Evolutionary conservation across 1,140 invertebrate genomes (phyloP), one percentile per base, ranked within the genome.

Genomic region (Brachionus sp.): DNA sequence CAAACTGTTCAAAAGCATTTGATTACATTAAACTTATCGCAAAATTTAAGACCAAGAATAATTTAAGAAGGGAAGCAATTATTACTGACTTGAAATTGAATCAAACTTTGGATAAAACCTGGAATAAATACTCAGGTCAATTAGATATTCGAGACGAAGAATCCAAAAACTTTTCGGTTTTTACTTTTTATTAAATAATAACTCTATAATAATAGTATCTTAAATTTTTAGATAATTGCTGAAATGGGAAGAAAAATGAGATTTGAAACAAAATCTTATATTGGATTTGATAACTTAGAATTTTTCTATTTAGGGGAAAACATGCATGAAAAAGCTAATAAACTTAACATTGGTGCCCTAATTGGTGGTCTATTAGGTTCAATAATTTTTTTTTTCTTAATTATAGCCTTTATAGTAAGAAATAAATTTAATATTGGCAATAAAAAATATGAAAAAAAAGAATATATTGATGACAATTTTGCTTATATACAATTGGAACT

Each of bases 391-490:
- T 5, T 68, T 35, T 29, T 70, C 6, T 37, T 70, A n/a, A 19
- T 70, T n/a, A 16, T 42, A 7, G 1, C n/a, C 10, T 39, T 39
- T 39, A 39, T 33, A 16, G 3, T 5, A 13, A 64, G 25, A 33
- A 64, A 64, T 7, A 7, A 16, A 64, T 3, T 50, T n/a, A 25
- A 5, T 10, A 6, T 33, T 12, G 7, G 33, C 4, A 37, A 13
- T 25, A 33, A 33, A 66, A 66, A 66, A 25, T 66, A 37, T 66
- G 33, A 70, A 70, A 70, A 70, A n/a, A 70, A 70, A 70, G 66
- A 70, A 19, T 70, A 19, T 39, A 70, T 70, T 23, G 66, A 70
- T 70, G 66, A 70, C 16, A 70, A 70, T 19, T 70, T 37, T 70
- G 16, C 19, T 70, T 10, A 19, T 39, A 70, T 70, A 12, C 66